Evolutionary conservation across 2,797 vertebrate species (phyloP).

Genomic region (Sebastes dallii): DNA sequence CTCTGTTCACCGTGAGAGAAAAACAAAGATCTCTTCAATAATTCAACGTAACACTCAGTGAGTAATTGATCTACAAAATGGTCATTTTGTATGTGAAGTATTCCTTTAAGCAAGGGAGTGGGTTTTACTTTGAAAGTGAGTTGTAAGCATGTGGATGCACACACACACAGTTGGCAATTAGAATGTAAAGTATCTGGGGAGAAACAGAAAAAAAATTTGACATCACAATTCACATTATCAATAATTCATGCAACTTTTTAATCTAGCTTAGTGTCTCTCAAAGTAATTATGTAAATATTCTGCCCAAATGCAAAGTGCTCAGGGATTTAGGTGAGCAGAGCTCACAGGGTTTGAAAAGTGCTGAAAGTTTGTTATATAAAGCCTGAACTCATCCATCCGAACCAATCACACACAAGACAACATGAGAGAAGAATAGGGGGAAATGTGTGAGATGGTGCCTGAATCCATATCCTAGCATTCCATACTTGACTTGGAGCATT

Average conservation of each 20-base stretch:
- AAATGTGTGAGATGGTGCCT: not conserved
- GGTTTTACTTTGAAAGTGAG: not conserved
- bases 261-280: slow-evolving; percentile 41
- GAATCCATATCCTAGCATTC: not conserved
- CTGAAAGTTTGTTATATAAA: slow-evolving; percentile 34
- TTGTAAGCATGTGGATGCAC: not conserved
- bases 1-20: not conserved
- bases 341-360: slow-evolving; percentile 23
- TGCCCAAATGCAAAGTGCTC: slow-evolving; percentile 21
- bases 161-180: not conserved
- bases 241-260: slow-evolving; percentile 37
- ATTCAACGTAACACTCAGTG: not conserved
- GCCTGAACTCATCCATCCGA: not conserved
- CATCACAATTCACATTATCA: slow-evolving; percentile 27
- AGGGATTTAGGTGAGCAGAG: slow-evolving; percentile 48
- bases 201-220: not conserved
- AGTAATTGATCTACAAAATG: not conserved
- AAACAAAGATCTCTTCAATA: not conserved
- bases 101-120: not conserved
- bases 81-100: not conserved
- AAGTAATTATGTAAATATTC: slow-evolving; percentile 58
- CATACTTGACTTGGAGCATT: not conserved
- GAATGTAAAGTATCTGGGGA: not conserved
- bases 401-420: slow-evolving; percentile 1
- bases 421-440: not conserved